phyloP scores from a whole-genome alignment of 2,888 invertebrate species.

The Heterodera filipjevi region DNA sequence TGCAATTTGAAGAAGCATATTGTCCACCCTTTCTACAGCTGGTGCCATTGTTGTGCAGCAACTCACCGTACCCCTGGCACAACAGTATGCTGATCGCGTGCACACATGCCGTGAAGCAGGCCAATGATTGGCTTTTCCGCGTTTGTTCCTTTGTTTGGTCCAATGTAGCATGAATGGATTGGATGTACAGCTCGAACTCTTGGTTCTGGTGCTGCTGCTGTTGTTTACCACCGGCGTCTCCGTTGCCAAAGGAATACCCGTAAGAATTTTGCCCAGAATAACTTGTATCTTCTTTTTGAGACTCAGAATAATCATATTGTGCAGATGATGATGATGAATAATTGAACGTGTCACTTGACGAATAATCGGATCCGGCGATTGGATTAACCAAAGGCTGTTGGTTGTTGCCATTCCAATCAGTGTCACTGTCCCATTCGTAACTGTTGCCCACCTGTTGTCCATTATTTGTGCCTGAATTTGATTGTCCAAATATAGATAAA shows the following conservation, averaged over 20 bases:
- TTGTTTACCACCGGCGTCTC: not conserved
- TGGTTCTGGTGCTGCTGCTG: not conserved
- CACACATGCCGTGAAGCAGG: slow-evolving; percentile 14
- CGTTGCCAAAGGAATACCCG: not conserved
- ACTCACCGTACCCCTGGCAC: slow-evolving; percentile 10
- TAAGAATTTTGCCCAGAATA: too few species aligned
- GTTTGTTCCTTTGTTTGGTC: slow-evolving; percentile 7
- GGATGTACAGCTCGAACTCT: not conserved
- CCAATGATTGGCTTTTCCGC: slow-evolving; percentile 9
- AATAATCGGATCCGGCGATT: not conserved
- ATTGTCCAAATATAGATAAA: too few species aligned
- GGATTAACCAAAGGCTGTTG: not conserved
- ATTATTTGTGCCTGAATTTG: too few species aligned
- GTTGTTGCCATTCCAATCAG: not conserved
- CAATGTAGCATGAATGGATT: not conserved
- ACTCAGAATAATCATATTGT: not conserved
- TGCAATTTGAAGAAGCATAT: not conserved
- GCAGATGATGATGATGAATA: not conserved
- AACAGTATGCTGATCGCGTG: slow-evolving; percentile 18
- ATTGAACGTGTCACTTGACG: not conserved
- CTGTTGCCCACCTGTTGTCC: too few species aligned
- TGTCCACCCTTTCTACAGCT: not conserved
- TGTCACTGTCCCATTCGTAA: not conserved
- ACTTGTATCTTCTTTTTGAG: not conserved
- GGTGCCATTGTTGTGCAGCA: not conserved